Evolutionary conservation across 2,797 vertebrate genomes (phyloP), one percentile per base, ranked within the genome.

Genomic region (Basileuterus tristriatus): DNA sequence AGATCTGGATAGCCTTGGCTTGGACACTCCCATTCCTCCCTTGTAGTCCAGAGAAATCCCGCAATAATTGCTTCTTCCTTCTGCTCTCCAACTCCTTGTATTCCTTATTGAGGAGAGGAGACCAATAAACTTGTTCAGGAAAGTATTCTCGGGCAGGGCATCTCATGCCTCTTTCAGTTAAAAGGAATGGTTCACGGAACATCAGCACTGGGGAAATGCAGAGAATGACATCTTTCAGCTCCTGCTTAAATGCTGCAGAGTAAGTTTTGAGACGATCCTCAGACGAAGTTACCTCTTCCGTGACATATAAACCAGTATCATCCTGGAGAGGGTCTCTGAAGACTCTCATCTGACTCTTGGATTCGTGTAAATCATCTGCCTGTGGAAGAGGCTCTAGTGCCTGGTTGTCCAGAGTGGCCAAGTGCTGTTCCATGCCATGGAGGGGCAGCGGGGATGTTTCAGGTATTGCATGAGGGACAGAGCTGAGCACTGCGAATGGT

Each of bases 251-350:
- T 26, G 98, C 97, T 30, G 97, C 96, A 17, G 99, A 98, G 58
- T 99, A 98, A 59, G 98, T 98, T 96, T 99, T 99, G 15, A 99
- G 98, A 15, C 98, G 98, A 97, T 99, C 99, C 62, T 99, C 99
- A 4, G 98, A 98, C 1, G 99, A 99, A 12, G 98, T 96, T 79
- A 99, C 98, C 77, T 99, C 98, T 97, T 99, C 99, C 0, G 98
- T 97, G 58, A 99, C 97, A 49, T 99, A 99, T 94, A 99, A 95
- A n/a, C 99, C 99, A 0, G 98, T 99, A 94, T 99, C 99, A 72
- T 99, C 99, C 97, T 99, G 99, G 8, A 99, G 97, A 15, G 99
- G 99, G 97, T 99, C 99, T 89, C 99, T 97, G 86, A 99, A 99
- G 67, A 98, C 96, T 91, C 98, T 98, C 90, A 97, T 97, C 44